These are phyloP conservation scores for Scaptomyza flava DNA, from an alignment of 2,888 invertebrate species.

Conservation along the genomic window DNA sequence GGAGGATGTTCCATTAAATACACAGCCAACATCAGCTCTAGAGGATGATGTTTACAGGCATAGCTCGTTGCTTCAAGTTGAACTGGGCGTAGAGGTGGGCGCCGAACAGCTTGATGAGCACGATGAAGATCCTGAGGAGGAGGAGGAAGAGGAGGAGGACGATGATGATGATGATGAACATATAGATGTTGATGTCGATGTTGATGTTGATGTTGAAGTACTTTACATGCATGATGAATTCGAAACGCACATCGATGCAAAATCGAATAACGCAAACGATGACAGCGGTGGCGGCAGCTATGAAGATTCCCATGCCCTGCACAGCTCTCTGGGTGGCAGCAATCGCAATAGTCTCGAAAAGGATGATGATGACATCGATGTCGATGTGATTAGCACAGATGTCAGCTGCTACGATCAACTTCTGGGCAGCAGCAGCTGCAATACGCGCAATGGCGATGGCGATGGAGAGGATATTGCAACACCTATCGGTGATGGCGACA, in stretches of 20 bases:
- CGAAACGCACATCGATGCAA: conserved; percentile 83
- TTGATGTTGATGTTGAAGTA: conserved; percentile 41
- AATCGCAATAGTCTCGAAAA: conserved; percentile 84
- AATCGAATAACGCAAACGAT: conserved; percentile 83
- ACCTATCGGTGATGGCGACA: conserved; percentile 72
- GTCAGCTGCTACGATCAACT: conserved; percentile 84
- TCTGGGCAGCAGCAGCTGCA: conserved; percentile 81
- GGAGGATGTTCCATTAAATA: conserved; percentile 77
- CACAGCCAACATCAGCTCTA: conserved; percentile 13
- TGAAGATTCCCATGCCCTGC: conserved; percentile 83
- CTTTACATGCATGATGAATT: conserved; percentile 81
- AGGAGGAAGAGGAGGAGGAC: conserved; percentile 44
- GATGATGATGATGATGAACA: background rate
- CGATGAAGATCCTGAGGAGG: conserved; percentile 61
- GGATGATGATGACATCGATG: conserved; percentile 84
- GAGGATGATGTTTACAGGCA: conserved; percentile 80
- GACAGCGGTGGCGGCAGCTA: conserved; percentile 84
- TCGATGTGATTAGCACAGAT: conserved; percentile 84
- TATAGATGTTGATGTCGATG: conserved; percentile 39
- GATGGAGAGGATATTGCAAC: conserved; percentile 79
- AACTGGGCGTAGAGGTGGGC: conserved; percentile 66
- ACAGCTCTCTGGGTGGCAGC: conserved; percentile 83
- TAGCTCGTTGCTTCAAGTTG: conserved; percentile 80
- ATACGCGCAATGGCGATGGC: conserved; percentile 80
- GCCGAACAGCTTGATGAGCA: conserved; percentile 68